A percentile compares a stretch with the other conserved stretches of the same genome.
Conservation (phyloP, 2,113 vertebrate species). For the Phrynocephalus versicolor region DNA sequence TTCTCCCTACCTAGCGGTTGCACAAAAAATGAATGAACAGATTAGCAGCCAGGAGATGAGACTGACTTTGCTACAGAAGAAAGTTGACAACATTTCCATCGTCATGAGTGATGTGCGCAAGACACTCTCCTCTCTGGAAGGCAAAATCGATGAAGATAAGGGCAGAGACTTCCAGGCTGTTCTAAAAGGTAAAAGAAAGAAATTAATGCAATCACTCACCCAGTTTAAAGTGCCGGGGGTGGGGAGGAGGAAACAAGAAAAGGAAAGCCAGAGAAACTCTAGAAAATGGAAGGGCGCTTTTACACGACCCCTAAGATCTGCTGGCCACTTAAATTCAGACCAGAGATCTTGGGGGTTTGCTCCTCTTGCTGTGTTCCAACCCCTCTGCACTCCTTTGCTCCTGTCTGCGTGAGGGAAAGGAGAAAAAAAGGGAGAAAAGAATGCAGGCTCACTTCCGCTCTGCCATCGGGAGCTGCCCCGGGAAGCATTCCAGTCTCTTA, state of each 20-base stretch:
- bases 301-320: too few relatives aligned
- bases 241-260: not conserved
- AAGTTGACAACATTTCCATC: slow-evolving; percentile 72
- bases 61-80: slow-evolving; percentile 73
- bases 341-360: too few relatives aligned
- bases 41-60: slow-evolving; percentile 74
- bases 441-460: too few relatives aligned
- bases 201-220: slow-evolving; percentile 65
- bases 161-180: slow-evolving; percentile 68
- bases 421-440: too few relatives aligned
- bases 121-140: slow-evolving; percentile 73
- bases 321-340: too few relatives aligned
- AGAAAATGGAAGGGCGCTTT: too few relatives aligned
- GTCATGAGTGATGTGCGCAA: slow-evolving; percentile 64
- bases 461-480: too few relatives aligned
- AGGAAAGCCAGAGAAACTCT: not conserved
- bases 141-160: slow-evolving; percentile 78
- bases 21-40: slow-evolving; percentile 72
- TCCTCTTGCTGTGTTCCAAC: too few relatives aligned
- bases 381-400: too few relatives aligned
- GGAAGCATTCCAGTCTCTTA: too few relatives aligned
- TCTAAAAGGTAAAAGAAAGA: slow-evolving; percentile 78
- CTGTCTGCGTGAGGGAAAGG: too few relatives aligned
- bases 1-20: slow-evolving; percentile 54
- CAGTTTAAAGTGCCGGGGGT: slow-evolving; percentile 36